Conservation (phyloP, 35 echinoderm and acorn worm genomes). For the Acanthaster planci region DNA sequence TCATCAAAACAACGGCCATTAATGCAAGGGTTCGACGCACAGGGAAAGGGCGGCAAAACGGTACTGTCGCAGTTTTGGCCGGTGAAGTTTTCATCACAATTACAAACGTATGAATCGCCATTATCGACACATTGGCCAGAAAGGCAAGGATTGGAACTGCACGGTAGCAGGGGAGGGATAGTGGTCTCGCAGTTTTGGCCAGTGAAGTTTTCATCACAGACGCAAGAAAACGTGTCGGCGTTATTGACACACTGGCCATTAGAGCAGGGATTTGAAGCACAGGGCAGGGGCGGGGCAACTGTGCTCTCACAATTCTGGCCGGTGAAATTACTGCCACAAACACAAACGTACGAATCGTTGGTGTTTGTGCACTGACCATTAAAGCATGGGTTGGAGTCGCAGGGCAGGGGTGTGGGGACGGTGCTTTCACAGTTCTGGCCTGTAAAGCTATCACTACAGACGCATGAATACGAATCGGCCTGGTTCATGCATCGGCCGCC, state of each 20-base stretch:
- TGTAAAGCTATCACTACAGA: constrained; percentile 58
- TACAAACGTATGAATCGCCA: constrained; percentile 34
- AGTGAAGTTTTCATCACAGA: constrained; percentile 35
- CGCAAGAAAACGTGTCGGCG: constrained; percentile 48
- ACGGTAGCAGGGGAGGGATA: constrained; percentile 57
- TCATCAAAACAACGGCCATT: constrained; percentile 20
- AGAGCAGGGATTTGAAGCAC: constrained; percentile 82
- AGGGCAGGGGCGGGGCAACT: constrained; percentile 54
- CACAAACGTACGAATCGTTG: constrained; percentile 52
- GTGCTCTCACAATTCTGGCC: constrained; percentile 65
- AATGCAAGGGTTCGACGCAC: constrained; percentile 28
- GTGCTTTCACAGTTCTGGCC: constrained; percentile 63
- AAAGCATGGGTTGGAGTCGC: constrained; percentile 67
- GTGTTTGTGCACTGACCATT: constrained; percentile 52
- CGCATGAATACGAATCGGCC: constrained; percentile 51
- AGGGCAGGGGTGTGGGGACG: constrained; percentile 39
- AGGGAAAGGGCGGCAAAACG: neutral
- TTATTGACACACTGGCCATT: constrained; percentile 70
- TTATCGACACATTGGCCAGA: constrained; percentile 52
- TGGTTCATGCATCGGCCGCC: constrained; percentile 49
- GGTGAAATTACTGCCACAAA: constrained; percentile 51
- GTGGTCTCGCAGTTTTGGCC: constrained; percentile 72
- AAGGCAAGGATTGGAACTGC: constrained; percentile 72
- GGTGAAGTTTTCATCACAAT: constrained; percentile 47
- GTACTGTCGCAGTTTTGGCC: constrained; percentile 66